A percentile compares a stretch with the other conserved stretches of the same genome.
phyloP scores from a whole-genome alignment of 2,888 invertebrate genomes.

The Strigamia maritima region DNA sequence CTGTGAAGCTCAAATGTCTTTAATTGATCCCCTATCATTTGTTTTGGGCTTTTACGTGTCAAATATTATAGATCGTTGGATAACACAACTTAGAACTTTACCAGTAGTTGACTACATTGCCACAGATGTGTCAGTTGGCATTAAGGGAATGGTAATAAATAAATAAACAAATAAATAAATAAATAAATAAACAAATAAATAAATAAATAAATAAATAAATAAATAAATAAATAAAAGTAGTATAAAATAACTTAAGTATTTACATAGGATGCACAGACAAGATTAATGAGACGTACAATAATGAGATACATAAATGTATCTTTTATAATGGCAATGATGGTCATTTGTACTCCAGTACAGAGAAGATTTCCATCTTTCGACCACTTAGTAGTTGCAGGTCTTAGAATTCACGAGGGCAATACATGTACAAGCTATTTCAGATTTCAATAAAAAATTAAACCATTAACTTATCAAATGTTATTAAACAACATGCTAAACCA shows the following conservation, averaged over 20 bases:
- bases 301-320: constrained; percentile 81
- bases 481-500: too few relatives aligned
- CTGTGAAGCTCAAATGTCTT: constrained; percentile 78
- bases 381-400: constrained; percentile 82
- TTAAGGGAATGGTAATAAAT: constrained; percentile 73
- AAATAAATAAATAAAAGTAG: background rate
- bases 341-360: constrained; percentile 82
- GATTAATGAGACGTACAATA: constrained; percentile 76
- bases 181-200: background rate
- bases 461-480: too few relatives aligned
- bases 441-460: too few relatives aligned
- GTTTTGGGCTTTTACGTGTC: constrained; percentile 92
- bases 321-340: constrained; percentile 80
- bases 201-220: constrained; percentile 49
- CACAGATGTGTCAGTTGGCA: constrained; percentile 78
- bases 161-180: background rate
- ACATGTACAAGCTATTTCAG: too few relatives aligned
- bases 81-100: constrained; percentile 80
- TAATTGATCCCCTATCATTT: constrained; percentile 91
- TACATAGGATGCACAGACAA: constrained; percentile 71
- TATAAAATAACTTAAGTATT: background rate
- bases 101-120: constrained; percentile 85
- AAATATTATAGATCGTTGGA: constrained; percentile 90
- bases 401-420: too few relatives aligned
- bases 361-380: constrained; percentile 80